These are phyloP conservation scores for Onychorhynchus coronatus DNA, from an alignment of 2,113 vertebrate genomes.

Conservation along the genomic window DNA sequence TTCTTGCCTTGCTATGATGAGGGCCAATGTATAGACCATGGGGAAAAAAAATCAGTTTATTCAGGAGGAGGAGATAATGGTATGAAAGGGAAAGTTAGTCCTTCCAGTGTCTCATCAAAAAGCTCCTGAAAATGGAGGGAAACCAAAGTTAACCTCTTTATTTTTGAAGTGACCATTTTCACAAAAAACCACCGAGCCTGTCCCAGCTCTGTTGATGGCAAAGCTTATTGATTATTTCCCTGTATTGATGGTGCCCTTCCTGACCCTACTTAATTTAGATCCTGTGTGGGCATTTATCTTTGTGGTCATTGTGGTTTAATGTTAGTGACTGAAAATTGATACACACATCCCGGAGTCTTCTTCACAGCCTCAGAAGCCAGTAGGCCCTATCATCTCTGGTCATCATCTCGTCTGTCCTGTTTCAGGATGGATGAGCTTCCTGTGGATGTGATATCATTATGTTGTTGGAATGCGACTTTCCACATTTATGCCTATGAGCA, in stretches of 20 bases:
- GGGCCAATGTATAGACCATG: not conserved
- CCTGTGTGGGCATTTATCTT: not conserved
- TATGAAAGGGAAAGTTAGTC: not conserved
- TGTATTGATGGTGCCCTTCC: not conserved
- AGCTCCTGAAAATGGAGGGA: not conserved
- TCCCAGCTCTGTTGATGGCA: not conserved
- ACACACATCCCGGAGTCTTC: not conserved
- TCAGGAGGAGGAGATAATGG: not conserved
- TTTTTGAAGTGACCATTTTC: not conserved
- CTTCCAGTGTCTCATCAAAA: not conserved
- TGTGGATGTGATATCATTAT: not conserved
- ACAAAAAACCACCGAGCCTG: not conserved
- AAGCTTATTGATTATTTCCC: conserved; percentile 33
- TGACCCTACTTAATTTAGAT: conserved; percentile 51
- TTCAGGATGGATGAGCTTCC: not conserved
- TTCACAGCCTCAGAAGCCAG: not conserved
- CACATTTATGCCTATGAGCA: not conserved
- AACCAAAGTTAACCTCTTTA: not conserved
- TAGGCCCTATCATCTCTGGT: not conserved
- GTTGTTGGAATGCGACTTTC: not conserved
- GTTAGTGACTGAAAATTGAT: conserved; percentile 22
- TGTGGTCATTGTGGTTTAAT: conserved; percentile 18
- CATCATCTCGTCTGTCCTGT: not conserved
- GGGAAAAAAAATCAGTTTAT: not conserved
- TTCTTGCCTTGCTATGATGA: not conserved